Evolutionary conservation across 1,140 invertebrate genomes (phyloP), one percentile per base, ranked within the genome.

Genomic region (Lithobius niger): DNA sequence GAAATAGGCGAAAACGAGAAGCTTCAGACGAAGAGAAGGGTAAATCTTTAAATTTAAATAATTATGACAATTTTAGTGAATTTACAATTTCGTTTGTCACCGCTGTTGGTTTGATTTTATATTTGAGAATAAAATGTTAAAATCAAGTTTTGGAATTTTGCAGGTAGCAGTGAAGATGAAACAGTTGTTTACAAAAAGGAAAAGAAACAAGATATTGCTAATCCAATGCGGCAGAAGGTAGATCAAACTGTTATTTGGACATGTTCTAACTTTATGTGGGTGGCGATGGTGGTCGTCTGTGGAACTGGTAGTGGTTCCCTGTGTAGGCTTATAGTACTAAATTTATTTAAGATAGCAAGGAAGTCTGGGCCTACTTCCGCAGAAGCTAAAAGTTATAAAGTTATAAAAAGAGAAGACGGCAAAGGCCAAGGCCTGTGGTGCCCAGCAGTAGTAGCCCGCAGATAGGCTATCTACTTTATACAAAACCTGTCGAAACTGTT

Each of bases 151-250:
- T 55, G 15, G 19, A 16, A 31, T 40, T n/a, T n/a, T n/a, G 25
- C 21, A 55, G 16, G 44, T 43, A 51, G 64, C 54, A 69, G 67
- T 62, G 70, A 71, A 61, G 70, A 71, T 60, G 71, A 74, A 53
- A 74, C 72, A 47, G 63, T 65, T 54, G 69, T 71, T 42, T 60
- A 72, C 3, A 63, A 62, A 27, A 62, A 61, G 26, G 59, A 64
- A 27, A 69, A 66, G 57, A 66, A 63, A 54, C 44, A 54, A 4
- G 56, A 61, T 43, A 52, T 62, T 15, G 57, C 42, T 2, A 69
- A 71, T 59, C 70, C 67, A 15, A 63, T 74, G 61, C 62, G 70
- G 27, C 73, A 75, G 61, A 65, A 66, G 4, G 72, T 71, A 59
- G 65, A 59, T 19, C 4, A n/a, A 10, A 36, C 31, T 36, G 10